Percentiles rank a stretch among this genome's conserved stretches.
Evolutionary conservation across 2,797 vertebrate species (phyloP).

Genomic region (Darevskia nairensis): DNA sequence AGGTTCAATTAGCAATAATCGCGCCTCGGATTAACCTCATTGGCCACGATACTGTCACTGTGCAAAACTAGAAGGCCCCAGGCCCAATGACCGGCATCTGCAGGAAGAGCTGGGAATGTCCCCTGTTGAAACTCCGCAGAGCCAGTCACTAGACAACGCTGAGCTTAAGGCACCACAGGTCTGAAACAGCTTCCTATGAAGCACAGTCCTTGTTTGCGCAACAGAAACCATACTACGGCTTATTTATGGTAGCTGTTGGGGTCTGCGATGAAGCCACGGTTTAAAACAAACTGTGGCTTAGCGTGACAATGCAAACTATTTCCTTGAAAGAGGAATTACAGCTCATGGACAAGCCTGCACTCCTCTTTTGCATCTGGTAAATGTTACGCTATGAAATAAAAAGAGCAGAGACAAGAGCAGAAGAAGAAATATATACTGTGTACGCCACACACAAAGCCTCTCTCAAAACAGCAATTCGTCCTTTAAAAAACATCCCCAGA

Average conservation of each 20-base stretch:
- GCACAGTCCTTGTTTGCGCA: too few relatives aligned
- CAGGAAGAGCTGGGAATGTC: too few relatives aligned
- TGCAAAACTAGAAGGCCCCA: constrained; percentile 75
- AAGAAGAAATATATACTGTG: not conserved
- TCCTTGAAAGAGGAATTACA: not conserved
- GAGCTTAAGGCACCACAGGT: too few relatives aligned
- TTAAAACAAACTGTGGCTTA: too few relatives aligned
- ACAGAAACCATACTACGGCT: too few relatives aligned
- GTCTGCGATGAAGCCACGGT: too few relatives aligned
- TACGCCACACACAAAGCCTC: not conserved
- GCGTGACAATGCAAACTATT: too few relatives aligned
- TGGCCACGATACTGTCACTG: constrained; percentile 94
- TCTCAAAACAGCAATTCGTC: not conserved
- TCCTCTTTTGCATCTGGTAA: not conserved
- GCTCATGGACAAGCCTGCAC: not conserved
- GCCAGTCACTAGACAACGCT: too few relatives aligned
- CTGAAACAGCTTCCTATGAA: too few relatives aligned
- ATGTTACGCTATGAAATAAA: not conserved
- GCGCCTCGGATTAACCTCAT: constrained; percentile 92
- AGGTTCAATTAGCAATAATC: constrained; percentile 94
- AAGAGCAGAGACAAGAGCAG: not conserved
- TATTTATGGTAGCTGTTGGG: too few relatives aligned
- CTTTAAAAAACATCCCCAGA: not conserved
- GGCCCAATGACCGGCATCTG: constrained; percentile 78
- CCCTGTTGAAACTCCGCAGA: too few relatives aligned